phyloP scores from a whole-genome alignment of 2,113 vertebrate species.

The Chamaetylas fuelleborni region DNA sequence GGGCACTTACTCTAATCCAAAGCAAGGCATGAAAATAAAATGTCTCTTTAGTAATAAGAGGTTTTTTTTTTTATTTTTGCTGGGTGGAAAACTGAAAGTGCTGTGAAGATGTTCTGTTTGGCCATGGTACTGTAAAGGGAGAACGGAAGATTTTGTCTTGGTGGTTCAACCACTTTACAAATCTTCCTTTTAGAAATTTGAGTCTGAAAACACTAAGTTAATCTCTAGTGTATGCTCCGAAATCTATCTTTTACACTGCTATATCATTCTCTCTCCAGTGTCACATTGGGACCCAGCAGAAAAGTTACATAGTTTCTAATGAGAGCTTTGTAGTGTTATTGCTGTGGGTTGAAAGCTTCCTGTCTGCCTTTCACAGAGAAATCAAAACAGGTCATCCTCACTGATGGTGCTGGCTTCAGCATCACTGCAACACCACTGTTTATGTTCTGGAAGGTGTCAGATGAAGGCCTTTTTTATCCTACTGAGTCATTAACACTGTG shows the following conservation, averaged over 20 bases:
- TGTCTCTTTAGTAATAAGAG: neutral
- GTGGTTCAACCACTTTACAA: neutral
- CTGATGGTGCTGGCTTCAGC: rapidly evolving
- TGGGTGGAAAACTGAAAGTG: neutral
- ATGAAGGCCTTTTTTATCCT: neutral
- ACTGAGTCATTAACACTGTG: neutral
- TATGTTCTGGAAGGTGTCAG: neutral
- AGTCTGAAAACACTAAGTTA: neutral
- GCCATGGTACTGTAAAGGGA: neutral
- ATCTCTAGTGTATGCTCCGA: rapidly evolving
- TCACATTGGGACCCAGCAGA: neutral
- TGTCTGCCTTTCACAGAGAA: neutral
- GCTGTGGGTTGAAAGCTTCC: neutral
- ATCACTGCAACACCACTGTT: neutral
- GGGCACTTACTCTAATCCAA: neutral
- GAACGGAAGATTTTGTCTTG: neutral
- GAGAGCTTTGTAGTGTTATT: neutral
- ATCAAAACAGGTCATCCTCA: rapidly evolving
- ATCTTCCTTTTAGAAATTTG: neutral
- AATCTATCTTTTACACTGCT: neutral
- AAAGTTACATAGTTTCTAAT: neutral
- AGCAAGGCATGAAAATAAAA: neutral
- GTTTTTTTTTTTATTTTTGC: neutral
- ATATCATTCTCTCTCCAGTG: rapidly evolving
- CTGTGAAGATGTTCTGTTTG: neutral